phyloP scores from a whole-genome alignment of 1,140 invertebrate species.

The Caenorhabditis remanei region DNA sequence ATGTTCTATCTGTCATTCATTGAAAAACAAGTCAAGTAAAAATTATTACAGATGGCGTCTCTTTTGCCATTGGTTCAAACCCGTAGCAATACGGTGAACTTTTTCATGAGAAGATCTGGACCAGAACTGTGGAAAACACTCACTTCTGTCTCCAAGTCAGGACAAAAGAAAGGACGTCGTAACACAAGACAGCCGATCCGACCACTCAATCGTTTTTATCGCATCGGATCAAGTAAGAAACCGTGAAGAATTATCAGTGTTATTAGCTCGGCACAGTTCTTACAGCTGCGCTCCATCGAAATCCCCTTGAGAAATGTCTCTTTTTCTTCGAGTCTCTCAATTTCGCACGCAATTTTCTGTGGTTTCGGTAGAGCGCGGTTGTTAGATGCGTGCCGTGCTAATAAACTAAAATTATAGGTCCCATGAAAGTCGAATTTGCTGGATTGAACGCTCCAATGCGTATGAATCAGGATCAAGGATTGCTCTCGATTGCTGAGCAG shows the following conservation, averaged over 20 bases:
- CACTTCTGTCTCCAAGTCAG: conserved; percentile 93
- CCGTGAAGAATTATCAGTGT: conserved; percentile 3
- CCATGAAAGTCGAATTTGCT: conserved; percentile 89
- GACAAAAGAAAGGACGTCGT: conserved; percentile 92
- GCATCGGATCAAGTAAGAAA: conserved; percentile 83
- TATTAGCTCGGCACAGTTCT: too few relatives aligned
- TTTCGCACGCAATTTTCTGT: too few relatives aligned
- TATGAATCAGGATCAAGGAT: background rate
- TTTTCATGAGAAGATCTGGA: conserved; percentile 80
- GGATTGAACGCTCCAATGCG: conserved; percentile 86
- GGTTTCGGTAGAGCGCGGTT: too few relatives aligned
- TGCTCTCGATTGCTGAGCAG: conserved; percentile 24
- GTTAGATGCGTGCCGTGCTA: too few relatives aligned
- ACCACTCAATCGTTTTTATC: conserved; percentile 91
- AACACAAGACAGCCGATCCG: conserved; percentile 85
- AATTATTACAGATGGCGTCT: conserved; percentile 56
- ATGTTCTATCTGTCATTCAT: background rate
- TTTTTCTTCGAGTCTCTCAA: too few relatives aligned
- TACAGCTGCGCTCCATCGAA: too few relatives aligned
- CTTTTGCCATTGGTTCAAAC: conserved; percentile 64
- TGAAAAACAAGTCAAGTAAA: background rate
- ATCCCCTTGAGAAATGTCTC: too few relatives aligned
- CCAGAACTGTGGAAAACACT: conserved; percentile 92
- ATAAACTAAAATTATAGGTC: conserved; percentile 79
- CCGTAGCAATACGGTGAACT: conserved; percentile 76